phyloP scores from a whole-genome alignment of 2,113 vertebrate genomes.

The Xiphophorus maculatus region DNA sequence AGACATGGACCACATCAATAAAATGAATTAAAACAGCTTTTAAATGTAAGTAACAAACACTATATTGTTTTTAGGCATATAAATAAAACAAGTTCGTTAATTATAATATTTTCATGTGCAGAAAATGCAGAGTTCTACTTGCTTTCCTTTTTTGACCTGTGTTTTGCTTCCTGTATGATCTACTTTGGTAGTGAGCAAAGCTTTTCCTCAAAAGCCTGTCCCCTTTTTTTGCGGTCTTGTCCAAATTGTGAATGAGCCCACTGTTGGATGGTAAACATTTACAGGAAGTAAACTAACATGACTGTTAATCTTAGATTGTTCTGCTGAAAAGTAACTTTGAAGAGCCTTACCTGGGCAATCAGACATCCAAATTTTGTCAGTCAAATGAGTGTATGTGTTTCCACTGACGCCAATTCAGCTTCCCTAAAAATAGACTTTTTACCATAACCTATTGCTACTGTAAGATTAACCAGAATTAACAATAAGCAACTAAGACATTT shows the following conservation, averaged over 20 bases:
- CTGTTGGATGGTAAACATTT: not conserved
- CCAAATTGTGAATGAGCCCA: not conserved
- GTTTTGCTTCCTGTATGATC: too few relatives aligned
- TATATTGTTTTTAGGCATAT: not conserved
- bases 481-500: too few relatives aligned
- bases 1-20: not conserved
- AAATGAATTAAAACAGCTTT: not conserved
- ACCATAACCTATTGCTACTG: not conserved
- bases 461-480: too few relatives aligned
- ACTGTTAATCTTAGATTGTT: not conserved
- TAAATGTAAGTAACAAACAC: not conserved
- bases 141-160: too few relatives aligned
- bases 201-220: too few relatives aligned
- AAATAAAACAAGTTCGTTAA: too few relatives aligned
- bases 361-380: not conserved
- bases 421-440: not conserved
- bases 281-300: not conserved
- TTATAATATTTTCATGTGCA: not conserved
- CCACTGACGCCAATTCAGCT: not conserved
- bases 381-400: not conserved
- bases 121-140: not conserved
- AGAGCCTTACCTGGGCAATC: not conserved
- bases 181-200: too few relatives aligned
- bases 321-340: not conserved
- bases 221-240: too few relatives aligned